These are phyloP conservation scores for Hirtodrosophila trivittata DNA, from an alignment of 2,888 invertebrate species.

Conservation along the genomic window DNA sequence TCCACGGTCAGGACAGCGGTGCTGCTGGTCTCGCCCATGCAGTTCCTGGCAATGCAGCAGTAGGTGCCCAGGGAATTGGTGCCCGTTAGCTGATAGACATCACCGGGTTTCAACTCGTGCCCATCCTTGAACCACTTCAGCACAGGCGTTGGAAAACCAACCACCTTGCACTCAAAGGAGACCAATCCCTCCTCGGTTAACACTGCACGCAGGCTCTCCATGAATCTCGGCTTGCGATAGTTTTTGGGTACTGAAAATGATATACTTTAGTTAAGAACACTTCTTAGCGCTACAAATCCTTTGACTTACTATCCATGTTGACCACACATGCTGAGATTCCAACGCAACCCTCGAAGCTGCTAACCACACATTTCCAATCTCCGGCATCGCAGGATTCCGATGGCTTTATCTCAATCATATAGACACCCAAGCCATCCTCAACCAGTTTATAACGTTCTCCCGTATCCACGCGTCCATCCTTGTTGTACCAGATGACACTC, in stretches of 20 bases:
- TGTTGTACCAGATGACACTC: constrained; percentile 93
- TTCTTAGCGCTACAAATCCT: too few species aligned
- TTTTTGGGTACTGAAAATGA: constrained; percentile 92
- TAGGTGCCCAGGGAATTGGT: constrained; percentile 95
- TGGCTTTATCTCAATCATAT: constrained; percentile 89
- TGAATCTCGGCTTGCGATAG: constrained; percentile 94
- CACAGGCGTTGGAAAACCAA: constrained; percentile 94
- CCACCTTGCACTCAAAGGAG: constrained; percentile 96
- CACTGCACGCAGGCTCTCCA: constrained; percentile 94
- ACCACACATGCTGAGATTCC: constrained; percentile 90
- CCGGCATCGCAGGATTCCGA: constrained; percentile 93
- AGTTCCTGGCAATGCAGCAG: constrained; percentile 94
- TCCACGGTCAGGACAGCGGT: constrained; percentile 94
- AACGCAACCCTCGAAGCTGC: constrained; percentile 89
- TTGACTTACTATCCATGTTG: constrained; percentile 89
- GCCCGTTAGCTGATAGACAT: constrained; percentile 95
- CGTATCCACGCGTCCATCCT: constrained; percentile 90
- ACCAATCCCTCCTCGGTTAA: constrained; percentile 96
- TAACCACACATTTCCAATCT: constrained; percentile 95
- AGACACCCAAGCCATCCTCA: constrained; percentile 93
- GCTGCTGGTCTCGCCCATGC: constrained; percentile 95
- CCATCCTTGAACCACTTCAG: constrained; percentile 97
- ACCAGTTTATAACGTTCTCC: constrained; percentile 89
- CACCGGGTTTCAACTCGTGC: constrained; percentile 94
- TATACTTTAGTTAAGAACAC: neutral